Percentiles rank a stretch among this genome's conserved stretches.
Conservation (phyloP, 2,797 vertebrate genomes). For the Cygnus olor region DNA sequence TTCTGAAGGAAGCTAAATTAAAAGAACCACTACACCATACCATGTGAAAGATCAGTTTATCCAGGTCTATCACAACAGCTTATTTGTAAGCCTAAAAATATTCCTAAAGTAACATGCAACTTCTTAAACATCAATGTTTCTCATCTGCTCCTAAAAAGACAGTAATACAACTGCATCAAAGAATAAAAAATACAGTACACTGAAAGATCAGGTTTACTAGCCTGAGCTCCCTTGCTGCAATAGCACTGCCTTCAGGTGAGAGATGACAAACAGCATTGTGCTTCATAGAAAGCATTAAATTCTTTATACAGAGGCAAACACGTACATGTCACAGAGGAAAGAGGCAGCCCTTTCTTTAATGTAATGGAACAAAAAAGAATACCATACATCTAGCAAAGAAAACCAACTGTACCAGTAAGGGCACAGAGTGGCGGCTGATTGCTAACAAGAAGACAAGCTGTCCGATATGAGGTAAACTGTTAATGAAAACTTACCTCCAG, state of each 20-base stretch:
- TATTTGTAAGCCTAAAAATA: not conserved
- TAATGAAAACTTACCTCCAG: conserved; percentile 87
- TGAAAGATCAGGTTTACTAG: not conserved
- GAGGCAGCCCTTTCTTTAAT: not conserved
- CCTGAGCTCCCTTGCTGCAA: not conserved
- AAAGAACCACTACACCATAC: not conserved
- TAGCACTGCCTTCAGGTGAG: not conserved
- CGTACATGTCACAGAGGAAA: not conserved
- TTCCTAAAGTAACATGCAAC: not conserved
- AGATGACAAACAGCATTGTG: not conserved
- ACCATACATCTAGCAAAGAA: not conserved
- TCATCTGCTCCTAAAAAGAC: not conserved
- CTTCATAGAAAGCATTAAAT: not conserved
- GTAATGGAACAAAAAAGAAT: not conserved
- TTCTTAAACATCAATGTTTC: not conserved
- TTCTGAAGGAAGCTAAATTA: not conserved
- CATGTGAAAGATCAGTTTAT: not conserved
- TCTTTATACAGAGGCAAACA: not conserved
- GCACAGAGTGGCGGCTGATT: not conserved
- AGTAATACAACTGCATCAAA: not conserved
- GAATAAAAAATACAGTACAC: not conserved
- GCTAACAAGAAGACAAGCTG: not conserved
- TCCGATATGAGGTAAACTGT: not conserved
- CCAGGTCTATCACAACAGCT: not conserved
- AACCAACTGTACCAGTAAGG: not conserved